Percentiles rank a stretch among this genome's conserved stretches.
phyloP scores from a whole-genome alignment of 2,888 invertebrate species.

The Eilema caniola region DNA sequence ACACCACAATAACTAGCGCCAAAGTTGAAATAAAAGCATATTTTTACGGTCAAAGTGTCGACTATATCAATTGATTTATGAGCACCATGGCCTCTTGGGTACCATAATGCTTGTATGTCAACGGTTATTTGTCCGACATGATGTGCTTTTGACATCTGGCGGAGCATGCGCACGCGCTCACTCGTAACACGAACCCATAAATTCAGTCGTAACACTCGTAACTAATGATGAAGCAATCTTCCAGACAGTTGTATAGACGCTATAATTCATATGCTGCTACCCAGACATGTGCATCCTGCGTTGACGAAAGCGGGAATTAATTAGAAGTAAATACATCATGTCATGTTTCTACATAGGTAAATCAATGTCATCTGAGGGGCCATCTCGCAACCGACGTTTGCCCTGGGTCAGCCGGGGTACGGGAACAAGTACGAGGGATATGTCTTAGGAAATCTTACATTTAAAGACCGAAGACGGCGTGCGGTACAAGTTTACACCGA shows the following conservation, averaged over 20 bases:
- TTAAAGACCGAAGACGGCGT: too few species aligned
- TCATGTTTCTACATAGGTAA: background rate
- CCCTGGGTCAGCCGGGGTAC: too few species aligned
- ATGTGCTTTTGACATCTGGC: slow-evolving; percentile 61
- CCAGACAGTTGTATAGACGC: slow-evolving; percentile 36
- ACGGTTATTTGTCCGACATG: slow-evolving; percentile 42
- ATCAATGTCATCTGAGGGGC: too few species aligned
- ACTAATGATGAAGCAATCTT: slow-evolving; percentile 43
- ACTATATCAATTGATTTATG: slow-evolving; percentile 63
- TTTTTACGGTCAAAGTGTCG: slow-evolving; percentile 52
- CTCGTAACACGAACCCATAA: slow-evolving; percentile 53
- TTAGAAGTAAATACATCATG: background rate
- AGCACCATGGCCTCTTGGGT: slow-evolving; percentile 34
- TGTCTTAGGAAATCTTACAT: too few species aligned
- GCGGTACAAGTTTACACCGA: too few species aligned
- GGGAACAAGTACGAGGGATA: too few species aligned
- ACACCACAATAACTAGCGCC: slow-evolving; percentile 43
- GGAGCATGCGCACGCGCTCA: slow-evolving; percentile 45
- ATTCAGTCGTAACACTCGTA: slow-evolving; percentile 49
- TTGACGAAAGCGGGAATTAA: slow-evolving; percentile 22
- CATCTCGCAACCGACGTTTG: too few species aligned
- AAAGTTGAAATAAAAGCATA: slow-evolving; percentile 46
- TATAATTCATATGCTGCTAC: slow-evolving; percentile 25
- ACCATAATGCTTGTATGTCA: slow-evolving; percentile 36
- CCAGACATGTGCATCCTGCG: slow-evolving; percentile 30